phyloP scores from a whole-genome alignment of 2,113 vertebrate species.

The Xiphophorus maculatus region DNA sequence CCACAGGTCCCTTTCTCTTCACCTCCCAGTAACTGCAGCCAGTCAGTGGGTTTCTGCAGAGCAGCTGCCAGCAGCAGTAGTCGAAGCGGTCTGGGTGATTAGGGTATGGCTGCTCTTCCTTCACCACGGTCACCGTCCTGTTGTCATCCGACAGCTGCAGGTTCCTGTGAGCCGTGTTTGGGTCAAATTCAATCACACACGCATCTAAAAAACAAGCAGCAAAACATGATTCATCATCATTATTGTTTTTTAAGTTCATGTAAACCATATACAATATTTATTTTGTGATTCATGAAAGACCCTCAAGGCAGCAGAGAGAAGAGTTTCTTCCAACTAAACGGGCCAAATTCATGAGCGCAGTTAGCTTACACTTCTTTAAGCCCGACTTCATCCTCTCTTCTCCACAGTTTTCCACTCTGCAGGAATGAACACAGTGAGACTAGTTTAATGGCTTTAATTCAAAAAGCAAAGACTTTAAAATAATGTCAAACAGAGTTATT shows the following conservation, averaged over 20 bases:
- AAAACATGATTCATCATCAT: background rate
- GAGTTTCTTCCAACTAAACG: too few species aligned
- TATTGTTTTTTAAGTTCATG: background rate
- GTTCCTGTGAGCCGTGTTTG: conserved; percentile 8
- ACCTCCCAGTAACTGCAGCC: conserved; percentile 34
- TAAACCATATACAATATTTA: too few species aligned
- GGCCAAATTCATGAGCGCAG: too few species aligned
- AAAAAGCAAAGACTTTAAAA: background rate
- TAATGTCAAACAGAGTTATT: background rate
- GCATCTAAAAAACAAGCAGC: conserved; percentile 6
- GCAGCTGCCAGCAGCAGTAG: conserved; percentile 20
- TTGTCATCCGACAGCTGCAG: conserved; percentile 11
- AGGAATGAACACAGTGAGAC: background rate
- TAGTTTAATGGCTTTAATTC: background rate
- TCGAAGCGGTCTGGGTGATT: conserved; percentile 15
- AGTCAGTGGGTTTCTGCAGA: conserved; percentile 5
- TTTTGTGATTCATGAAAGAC: background rate
- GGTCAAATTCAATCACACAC: conserved; percentile 10
- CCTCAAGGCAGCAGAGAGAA: background rate
- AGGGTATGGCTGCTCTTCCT: conserved; percentile 18
- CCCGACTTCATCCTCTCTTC: conserved; percentile 14
- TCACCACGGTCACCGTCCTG: conserved; percentile 6
- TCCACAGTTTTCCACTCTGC: conserved; percentile 33
- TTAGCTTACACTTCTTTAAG: conserved; percentile 32
- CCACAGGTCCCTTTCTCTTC: background rate